phyloP scores from a whole-genome alignment of 2,888 invertebrate genomes.

The Linnaemya vulpina region DNA sequence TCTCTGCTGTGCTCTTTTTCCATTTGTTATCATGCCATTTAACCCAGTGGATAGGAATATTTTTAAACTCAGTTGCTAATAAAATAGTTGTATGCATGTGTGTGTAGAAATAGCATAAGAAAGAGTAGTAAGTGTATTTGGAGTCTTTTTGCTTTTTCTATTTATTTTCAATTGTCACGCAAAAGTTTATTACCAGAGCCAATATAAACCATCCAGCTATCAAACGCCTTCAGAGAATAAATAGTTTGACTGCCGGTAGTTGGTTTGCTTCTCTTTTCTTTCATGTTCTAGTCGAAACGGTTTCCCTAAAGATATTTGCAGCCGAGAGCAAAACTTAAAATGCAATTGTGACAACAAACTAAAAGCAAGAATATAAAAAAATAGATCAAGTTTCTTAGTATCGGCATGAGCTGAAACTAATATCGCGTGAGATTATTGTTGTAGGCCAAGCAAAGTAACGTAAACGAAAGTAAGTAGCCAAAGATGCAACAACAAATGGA shows the following conservation, averaged over 20 bases:
- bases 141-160: conserved; percentile 13
- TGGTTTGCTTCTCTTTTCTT: conserved; percentile 6
- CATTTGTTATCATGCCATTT: conserved; percentile 39
- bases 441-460: not conserved
- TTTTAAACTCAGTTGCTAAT: conserved; percentile 38
- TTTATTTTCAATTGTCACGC: conserved; percentile 65
- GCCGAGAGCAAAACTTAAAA: conserved; percentile 30
- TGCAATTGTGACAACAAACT: conserved; percentile 20
- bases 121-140: conserved; percentile 21
- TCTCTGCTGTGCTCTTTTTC: not conserved
- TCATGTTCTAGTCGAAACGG: conserved; percentile 4
- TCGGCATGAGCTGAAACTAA: not conserved
- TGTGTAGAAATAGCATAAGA: not conserved
- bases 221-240: conserved; percentile 54
- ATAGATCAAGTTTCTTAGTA: conserved; percentile 19
- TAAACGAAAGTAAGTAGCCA: not conserved
- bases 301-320: conserved; percentile 49
- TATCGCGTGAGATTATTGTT: not conserved
- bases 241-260: conserved; percentile 13
- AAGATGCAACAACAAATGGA: conserved; percentile 20
- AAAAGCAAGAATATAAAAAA: conserved; percentile 18
- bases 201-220: conserved; percentile 44
- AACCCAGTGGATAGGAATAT: conserved; percentile 34
- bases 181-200: conserved; percentile 55
- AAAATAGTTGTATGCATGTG: conserved; percentile 1